phyloP scores from a whole-genome alignment of 2,888 invertebrate species.

The Ellobium chinense region DNA sequence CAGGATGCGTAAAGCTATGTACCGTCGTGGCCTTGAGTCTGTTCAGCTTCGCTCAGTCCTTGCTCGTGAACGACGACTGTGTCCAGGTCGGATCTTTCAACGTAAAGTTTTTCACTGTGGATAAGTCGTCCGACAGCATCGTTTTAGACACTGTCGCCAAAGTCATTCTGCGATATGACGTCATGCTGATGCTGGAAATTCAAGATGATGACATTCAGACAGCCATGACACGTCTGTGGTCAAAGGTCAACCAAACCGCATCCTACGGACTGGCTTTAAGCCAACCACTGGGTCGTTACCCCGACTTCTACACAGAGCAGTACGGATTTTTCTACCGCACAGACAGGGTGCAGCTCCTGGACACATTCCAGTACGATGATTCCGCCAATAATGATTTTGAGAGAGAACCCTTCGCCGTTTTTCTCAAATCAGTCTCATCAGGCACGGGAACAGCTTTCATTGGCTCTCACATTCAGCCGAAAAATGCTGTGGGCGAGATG shows the following conservation, averaged over 20 bases:
- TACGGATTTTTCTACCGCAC: constrained; percentile 31
- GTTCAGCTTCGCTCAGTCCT: not conserved
- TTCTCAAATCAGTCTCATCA: not conserved
- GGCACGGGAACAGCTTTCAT: not conserved
- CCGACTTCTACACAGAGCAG: constrained; percentile 8
- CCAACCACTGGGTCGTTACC: constrained; percentile 7
- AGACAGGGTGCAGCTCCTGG: not conserved
- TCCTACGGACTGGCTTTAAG: constrained; percentile 8
- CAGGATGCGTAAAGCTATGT: not conserved
- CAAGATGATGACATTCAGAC: not conserved
- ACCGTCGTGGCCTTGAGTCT: not conserved
- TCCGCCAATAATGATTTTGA: constrained; percentile 14
- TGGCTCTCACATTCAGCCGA: constrained; percentile 27
- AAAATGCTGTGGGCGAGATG: constrained; percentile 4
- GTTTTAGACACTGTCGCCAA: not conserved
- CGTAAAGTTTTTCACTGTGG: constrained; percentile 7
- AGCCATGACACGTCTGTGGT: constrained; percentile 23
- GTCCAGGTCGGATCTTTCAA: constrained; percentile 22
- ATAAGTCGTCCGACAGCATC: not conserved
- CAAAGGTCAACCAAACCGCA: not conserved
- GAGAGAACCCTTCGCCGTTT: constrained; percentile 19
- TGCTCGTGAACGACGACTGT: not conserved
- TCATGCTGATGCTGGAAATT: constrained; percentile 35
- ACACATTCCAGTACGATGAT: constrained; percentile 1
- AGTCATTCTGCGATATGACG: constrained; percentile 36